Evolutionary conservation across 2,797 vertebrate species (phyloP).

Genomic region (Hybognathus amarus): DNA sequence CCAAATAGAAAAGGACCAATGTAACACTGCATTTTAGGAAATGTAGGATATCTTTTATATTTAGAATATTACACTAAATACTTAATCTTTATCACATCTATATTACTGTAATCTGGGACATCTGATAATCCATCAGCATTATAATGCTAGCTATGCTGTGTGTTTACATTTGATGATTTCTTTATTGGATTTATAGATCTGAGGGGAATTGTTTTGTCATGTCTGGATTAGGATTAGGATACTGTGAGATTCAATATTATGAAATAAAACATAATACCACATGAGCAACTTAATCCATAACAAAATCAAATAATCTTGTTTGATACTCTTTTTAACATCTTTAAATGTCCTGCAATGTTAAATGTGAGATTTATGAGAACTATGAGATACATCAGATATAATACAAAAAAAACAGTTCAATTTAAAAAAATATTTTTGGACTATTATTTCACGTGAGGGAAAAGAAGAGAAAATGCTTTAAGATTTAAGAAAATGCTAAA

Average conservation of each 20-base stretch:
- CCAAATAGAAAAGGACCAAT: background rate
- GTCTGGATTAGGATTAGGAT: slow-evolving; percentile 45
- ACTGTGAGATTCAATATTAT: slow-evolving; percentile 11
- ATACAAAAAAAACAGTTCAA: background rate
- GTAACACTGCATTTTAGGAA: background rate
- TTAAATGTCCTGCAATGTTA: background rate
- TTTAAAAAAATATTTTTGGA: background rate
- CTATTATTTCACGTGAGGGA: background rate
- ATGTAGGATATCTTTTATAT: background rate
- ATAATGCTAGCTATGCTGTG: slow-evolving; percentile 4
- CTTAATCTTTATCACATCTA: background rate
- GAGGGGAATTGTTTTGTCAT: slow-evolving; percentile 27
- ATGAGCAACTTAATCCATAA: slow-evolving; percentile 22
- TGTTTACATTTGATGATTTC: slow-evolving; percentile 38
- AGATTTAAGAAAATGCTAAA: background rate
- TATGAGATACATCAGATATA: background rate
- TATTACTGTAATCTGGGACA: background rate
- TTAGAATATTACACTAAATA: background rate
- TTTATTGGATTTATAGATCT: slow-evolving; percentile 42
- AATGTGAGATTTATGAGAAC: background rate
- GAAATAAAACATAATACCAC: slow-evolving; percentile 15
- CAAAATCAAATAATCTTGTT: background rate
- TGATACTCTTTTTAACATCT: background rate
- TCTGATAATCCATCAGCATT: slow-evolving; percentile 4
- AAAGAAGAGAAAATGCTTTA: too few relatives aligned